phyloP scores from a whole-genome alignment of 2,113 vertebrate species.

The Pollimyrus isidori region DNA sequence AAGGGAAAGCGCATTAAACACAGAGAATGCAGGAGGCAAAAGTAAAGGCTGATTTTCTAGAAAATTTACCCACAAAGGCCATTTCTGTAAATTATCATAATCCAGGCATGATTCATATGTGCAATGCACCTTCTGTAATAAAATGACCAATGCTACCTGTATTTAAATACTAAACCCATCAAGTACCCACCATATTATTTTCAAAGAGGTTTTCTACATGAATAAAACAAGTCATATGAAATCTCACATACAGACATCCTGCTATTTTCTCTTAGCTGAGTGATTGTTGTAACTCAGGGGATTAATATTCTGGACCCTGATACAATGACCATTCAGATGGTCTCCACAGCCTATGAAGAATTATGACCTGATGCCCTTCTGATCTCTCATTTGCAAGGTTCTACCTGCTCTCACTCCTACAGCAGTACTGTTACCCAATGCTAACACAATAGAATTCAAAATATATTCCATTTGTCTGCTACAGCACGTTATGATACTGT shows the following conservation, averaged over 20 bases:
- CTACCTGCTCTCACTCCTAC: constrained; percentile 4
- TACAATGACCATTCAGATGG: not conserved
- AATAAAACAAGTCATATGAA: not conserved
- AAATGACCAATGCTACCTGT: not conserved
- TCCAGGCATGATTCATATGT: not conserved
- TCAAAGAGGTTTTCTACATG: not conserved
- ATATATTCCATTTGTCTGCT: constrained; percentile 43
- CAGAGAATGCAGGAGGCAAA: not conserved
- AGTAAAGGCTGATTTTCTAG: not conserved
- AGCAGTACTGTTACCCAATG: constrained; percentile 45
- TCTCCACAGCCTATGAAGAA: not conserved
- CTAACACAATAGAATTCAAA: constrained; percentile 53
- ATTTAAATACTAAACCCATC: not conserved
- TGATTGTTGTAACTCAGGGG: not conserved
- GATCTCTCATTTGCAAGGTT: not conserved
- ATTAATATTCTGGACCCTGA: not conserved
- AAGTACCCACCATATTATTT: constrained; percentile 2
- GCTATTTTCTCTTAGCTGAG: not conserved
- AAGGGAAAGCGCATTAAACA: not conserved
- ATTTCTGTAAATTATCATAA: not conserved
- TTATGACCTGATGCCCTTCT: not conserved
- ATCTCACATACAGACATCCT: constrained; percentile 1
- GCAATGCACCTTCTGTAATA: not conserved
- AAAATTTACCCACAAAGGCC: not conserved
- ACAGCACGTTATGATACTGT: not conserved